Conservation (phyloP, 2,888 invertebrate genomes). For the Cerceris rybyensis region DNA sequence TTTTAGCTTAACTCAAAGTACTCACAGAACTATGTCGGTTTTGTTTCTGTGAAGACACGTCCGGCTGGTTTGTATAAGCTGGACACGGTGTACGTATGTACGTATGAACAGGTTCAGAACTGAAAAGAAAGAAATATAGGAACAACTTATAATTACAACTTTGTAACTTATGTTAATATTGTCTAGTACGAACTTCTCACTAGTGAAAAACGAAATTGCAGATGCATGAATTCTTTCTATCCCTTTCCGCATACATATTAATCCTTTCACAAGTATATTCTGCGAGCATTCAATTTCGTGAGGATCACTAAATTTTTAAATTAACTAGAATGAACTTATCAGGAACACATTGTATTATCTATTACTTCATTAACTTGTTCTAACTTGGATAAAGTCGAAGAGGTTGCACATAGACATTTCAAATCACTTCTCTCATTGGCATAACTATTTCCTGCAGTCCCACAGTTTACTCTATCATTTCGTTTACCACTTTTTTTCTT, state of each 20-base stretch:
- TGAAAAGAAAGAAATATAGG: conserved; percentile 7
- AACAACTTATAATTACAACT: not conserved
- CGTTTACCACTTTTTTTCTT: not conserved
- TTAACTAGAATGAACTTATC: not conserved
- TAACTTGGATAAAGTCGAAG: conserved; percentile 25
- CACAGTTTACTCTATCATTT: not conserved
- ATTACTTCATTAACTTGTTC: conserved; percentile 4
- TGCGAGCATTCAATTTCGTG: conserved; percentile 5
- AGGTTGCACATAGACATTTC: conserved; percentile 1
- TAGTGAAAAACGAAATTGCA: not conserved
- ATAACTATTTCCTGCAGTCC: not conserved
- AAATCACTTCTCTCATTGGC: not conserved
- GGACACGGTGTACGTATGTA: not conserved
- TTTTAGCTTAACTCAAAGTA: not conserved
- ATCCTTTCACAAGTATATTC: conserved; percentile 23
- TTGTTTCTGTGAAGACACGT: not conserved
- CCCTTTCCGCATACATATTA: conserved; percentile 17
- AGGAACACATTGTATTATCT: not conserved
- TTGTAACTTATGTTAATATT: not conserved
- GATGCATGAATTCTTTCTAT: conserved; percentile 3
- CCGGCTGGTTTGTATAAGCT: not conserved
- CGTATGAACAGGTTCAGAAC: not conserved
- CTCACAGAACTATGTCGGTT: conserved; percentile 2
- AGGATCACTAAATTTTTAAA: not conserved
- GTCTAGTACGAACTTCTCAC: conserved; percentile 1